Conservation (phyloP, 2,888 invertebrate species). For the Drosophila paucipuncta region DNA sequence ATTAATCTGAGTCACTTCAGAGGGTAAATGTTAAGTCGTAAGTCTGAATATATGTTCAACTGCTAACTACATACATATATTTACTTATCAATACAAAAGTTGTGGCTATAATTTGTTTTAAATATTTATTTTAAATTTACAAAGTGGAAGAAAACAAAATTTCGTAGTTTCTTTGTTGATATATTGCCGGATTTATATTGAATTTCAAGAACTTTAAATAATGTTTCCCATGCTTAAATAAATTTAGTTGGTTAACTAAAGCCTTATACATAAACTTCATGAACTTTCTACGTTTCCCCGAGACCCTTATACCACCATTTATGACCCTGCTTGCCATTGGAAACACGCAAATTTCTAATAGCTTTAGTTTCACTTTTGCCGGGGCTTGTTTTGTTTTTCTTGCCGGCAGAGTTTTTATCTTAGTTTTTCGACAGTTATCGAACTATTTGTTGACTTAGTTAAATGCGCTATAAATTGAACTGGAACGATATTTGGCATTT, state of each 20-base stretch:
- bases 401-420: conserved; percentile 47
- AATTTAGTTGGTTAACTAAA: conserved; percentile 9
- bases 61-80: background rate
- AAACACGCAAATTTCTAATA: conserved; percentile 59
- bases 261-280: background rate
- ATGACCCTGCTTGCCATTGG: conserved; percentile 12
- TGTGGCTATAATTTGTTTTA: fast-evolving
- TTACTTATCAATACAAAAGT: background rate
- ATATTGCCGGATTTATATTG: background rate
- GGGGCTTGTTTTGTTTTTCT: conserved; percentile 31
- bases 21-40: background rate
- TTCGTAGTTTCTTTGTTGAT: background rate
- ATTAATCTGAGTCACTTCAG: background rate
- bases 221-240: background rate
- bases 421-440: conserved; percentile 48
- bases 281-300: conserved; percentile 6
- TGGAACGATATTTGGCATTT: conserved; percentile 42
- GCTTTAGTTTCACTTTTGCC: conserved; percentile 37
- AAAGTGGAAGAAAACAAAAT: background rate
- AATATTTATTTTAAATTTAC: background rate
- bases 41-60: background rate
- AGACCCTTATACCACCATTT: background rate
- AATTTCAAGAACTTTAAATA: background rate
- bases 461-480: conserved; percentile 76
- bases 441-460: conserved; percentile 67